Evolutionary conservation across 2,797 vertebrate genomes (phyloP), one percentile per base, ranked within the genome.

Genomic region (Notolabrus celidotus): DNA sequence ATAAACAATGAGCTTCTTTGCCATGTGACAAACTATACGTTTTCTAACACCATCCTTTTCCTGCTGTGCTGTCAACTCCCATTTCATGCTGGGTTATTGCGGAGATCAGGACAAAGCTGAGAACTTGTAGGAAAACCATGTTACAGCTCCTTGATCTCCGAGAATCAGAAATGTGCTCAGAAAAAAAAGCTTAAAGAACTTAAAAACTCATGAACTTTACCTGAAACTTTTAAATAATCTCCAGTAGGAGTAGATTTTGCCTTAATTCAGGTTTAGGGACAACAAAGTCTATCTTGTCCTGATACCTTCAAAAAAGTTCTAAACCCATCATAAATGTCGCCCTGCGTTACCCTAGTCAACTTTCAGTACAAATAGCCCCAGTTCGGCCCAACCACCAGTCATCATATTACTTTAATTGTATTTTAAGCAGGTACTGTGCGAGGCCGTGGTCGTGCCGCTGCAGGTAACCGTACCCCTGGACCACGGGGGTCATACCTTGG

Each of bases 381-480:
- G 29, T 54, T 78, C 34, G 34, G 46, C 67, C 62, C 58, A 88
- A 83, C 50, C 61, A 73, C 66, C 63, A 67, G 74, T 87, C 86
- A 85, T 80, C 73, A 86, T 82, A 86, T 86, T 73, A 87, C 78
- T 83, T 79, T 70, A 88, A 95, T 92, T 95, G 95, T 95, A 93
- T 95, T 94, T 96, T 92, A 96, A 99, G 98, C 98, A 99, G 98
- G 97, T 97, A 97, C 96, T 93, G 92, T 97, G 95, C 93, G 98
- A 94, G 97, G 97, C 91, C 96, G 98, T 93, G 98, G 98, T 85
- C 95, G 98, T 91, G 97, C 97, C 61, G 94, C 95, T 38, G 94
- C 96, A 91, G 95, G 96, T 92, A 99, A 95, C 94, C 96, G 97
- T 93, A 94, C 95, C 88, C 96, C 97, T 0, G 98, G 98, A 55